These are phyloP conservation scores for Teleiodes luculella DNA, from an alignment of 2,888 invertebrate genomes.

Conservation along the genomic window DNA sequence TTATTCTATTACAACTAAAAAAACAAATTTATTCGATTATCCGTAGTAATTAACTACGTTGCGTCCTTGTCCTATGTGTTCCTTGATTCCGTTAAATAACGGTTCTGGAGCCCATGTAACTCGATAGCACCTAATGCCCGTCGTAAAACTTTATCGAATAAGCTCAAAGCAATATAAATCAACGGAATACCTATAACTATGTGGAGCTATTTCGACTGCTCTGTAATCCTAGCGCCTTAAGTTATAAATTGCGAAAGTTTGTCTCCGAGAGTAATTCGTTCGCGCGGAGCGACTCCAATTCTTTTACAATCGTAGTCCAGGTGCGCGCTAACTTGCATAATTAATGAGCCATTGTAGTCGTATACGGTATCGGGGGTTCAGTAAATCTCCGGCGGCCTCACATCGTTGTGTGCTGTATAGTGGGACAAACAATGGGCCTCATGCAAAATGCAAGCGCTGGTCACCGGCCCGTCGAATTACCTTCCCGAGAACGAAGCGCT, in stretches of 20 bases:
- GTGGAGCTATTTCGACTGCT: not conserved
- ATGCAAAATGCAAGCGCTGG: constrained; percentile 60
- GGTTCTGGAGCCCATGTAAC: not conserved
- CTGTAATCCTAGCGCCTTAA: not conserved
- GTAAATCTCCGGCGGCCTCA: constrained; percentile 33
- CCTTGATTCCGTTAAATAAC: not conserved
- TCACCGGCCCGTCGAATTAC: constrained; percentile 39
- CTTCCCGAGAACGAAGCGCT: constrained; percentile 38
- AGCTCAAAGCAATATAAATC: not conserved
- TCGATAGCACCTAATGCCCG: not conserved
- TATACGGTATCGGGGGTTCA: constrained; percentile 11
- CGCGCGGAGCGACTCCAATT: not conserved
- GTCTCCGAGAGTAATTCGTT: not conserved
- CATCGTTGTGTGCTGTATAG: constrained; percentile 33
- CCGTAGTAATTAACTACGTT: too few relatives aligned
- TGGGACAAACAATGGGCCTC: constrained; percentile 55
- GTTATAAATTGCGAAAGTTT: constrained; percentile 6
- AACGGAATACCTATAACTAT: not conserved
- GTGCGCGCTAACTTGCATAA: constrained; percentile 10
- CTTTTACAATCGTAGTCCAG: not conserved
- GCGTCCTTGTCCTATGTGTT: not conserved
- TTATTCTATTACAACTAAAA: too few relatives aligned
- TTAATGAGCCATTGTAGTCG: constrained; percentile 10
- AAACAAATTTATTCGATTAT: too few relatives aligned
- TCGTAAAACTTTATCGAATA: not conserved